Evolutionary conservation across 2,113 vertebrate species (phyloP), one percentile per base, ranked within the genome.

Genomic region (Actenoides lindsayi): DNA sequence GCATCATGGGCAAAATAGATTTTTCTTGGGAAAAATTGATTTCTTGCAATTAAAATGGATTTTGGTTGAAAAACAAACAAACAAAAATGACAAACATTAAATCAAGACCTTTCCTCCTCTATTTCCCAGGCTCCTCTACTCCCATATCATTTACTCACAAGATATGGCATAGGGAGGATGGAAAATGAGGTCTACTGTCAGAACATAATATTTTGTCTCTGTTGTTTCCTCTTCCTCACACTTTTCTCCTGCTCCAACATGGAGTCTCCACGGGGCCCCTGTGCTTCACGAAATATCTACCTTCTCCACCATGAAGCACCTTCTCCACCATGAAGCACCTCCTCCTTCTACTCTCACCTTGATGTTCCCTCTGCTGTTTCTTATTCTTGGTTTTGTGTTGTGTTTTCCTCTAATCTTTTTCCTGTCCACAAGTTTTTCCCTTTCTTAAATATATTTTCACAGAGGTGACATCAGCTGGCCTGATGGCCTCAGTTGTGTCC

Each of bases 101-200:
- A 84, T 4, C 3, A 68, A 28, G 16, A 57, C 8, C 2, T 65
- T 76, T 77, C 9, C 16, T 83, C 15, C 33, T 89, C 68, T 2
- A 1, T 77, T 89, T 83, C 46, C 60, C 12, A 17, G 5, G 7
- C 3, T 56, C 33, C 27, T 69, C 15, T 63, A 20, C 4, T 79
- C 24, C 18, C 2, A 1, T 48, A 1, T 85, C 23, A 46, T 75
- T 82, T 48, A 35, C 18, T 2, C 0, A 0, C 9, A 6, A 42
- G 9, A 39, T 39, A 11, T n/a, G n/a, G 7, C 41, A 8, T 37
- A 76, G 25, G 1, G 12, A 9, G 5, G 18, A 18, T 31, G 16
- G 41, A 69, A 16, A 87, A 70, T 15, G 33, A 64, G 4, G 25
- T 11, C 5, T 53, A 17, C 1, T 0, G 7, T 46, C 33, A 42